A percentile compares a stretch with the other conserved stretches of the same genome.
phyloP scores from a whole-genome alignment of 2,888 invertebrate genomes.

The Artemia sp. region DNA sequence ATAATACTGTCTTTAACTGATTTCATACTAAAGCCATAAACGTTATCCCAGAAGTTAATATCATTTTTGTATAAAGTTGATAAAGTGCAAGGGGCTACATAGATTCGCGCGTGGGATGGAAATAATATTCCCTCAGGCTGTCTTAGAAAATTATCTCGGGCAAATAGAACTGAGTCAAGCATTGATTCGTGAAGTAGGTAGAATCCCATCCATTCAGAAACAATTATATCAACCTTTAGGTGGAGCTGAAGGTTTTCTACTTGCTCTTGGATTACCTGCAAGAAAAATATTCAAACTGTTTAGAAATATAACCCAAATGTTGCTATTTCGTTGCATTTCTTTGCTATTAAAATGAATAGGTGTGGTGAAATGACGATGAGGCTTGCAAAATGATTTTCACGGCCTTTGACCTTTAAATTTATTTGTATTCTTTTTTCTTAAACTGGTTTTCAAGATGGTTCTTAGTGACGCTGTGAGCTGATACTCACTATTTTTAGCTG shows the following conservation, averaged over 20 bases:
- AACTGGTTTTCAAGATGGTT: too few species aligned
- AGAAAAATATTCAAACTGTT: conserved; percentile 21
- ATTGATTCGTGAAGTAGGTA: conserved; percentile 87
- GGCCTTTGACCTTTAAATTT: too few species aligned
- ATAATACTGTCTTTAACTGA: conserved; percentile 43
- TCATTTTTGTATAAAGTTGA: conserved; percentile 27
- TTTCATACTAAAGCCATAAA: conserved; percentile 60
- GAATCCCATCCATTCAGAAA: conserved; percentile 98
- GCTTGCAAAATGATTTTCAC: too few species aligned
- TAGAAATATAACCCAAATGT: too few species aligned
- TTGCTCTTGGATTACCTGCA: conserved; percentile 50
- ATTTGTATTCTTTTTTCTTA: too few species aligned
- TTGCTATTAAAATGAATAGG: too few species aligned
- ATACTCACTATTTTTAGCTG: too few species aligned
- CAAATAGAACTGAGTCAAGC: conserved; percentile 70
- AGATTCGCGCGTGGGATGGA: conserved; percentile 53
- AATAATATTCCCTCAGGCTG: conserved; percentile 49
- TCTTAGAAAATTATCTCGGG: conserved; percentile 61
- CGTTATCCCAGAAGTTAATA: conserved; percentile 53
- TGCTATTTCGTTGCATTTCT: too few species aligned
- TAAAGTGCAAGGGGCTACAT: conserved; percentile 41
- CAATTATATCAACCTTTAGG: conserved; percentile 62
- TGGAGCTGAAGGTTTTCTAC: conserved; percentile 58
- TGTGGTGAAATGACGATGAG: too few species aligned
- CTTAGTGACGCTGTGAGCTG: too few species aligned